Conservation (phyloP, 2,797 vertebrate genomes). For the Pantherophis alleghaniensis region DNA sequence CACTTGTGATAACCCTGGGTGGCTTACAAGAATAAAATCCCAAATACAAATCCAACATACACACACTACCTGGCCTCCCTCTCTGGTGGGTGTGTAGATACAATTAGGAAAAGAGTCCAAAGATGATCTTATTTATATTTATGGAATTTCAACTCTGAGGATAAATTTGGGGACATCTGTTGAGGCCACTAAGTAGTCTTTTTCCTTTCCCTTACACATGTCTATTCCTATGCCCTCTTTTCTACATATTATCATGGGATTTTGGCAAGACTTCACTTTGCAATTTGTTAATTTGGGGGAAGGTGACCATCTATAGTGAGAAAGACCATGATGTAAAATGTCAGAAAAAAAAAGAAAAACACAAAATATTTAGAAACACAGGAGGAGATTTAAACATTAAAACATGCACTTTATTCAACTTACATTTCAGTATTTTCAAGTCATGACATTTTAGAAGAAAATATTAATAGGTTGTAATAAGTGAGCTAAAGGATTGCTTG, state of each 20-base stretch:
- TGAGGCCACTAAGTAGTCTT: neutral
- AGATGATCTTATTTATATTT: neutral
- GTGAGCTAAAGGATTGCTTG: neutral
- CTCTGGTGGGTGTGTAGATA: neutral
- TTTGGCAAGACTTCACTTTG: neutral
- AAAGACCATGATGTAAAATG: neutral
- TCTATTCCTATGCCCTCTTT: neutral
- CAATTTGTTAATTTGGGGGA: neutral
- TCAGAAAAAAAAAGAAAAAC: neutral
- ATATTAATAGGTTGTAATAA: neutral
- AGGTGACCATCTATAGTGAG: neutral
- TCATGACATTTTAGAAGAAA: neutral
- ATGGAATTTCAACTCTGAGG: neutral
- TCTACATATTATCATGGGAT: neutral
- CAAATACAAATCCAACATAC: neutral
- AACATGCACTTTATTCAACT: neutral
- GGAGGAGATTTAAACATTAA: neutral
- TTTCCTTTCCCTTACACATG: neutral
- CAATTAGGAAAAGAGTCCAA: neutral
- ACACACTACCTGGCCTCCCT: neutral
- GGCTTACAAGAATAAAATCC: neutral
- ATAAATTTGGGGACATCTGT: neutral
- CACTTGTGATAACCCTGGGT: neutral
- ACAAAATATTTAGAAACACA: neutral
- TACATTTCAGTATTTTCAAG: neutral